A percentile compares a stretch with the other conserved stretches of the same genome.
Evolutionary conservation across 2,888 invertebrate species (phyloP).

Genomic region (Ornithoptera priamus): DNA sequence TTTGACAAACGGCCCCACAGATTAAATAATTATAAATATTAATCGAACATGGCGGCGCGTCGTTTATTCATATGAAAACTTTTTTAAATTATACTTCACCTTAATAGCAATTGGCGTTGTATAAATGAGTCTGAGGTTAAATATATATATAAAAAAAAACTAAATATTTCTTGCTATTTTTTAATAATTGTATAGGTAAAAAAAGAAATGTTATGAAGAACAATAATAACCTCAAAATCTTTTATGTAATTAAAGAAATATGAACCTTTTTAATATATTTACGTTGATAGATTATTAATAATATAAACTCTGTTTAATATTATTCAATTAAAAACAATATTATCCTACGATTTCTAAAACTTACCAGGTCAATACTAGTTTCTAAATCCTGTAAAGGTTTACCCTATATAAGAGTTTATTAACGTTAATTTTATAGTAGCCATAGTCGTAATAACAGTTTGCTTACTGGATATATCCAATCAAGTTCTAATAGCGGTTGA

Average conservation of each 20-base stretch:
- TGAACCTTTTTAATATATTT: too few species aligned
- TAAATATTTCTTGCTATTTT: too few species aligned
- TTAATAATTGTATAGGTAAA: too few species aligned
- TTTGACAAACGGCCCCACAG: constrained; percentile 19
- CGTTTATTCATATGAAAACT: constrained; percentile 8
- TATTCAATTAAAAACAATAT: too few species aligned
- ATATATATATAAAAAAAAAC: too few species aligned
- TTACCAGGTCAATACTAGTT: background rate
- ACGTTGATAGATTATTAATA: background rate
- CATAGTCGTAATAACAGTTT: background rate
- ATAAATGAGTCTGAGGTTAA: background rate
- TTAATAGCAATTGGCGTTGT: background rate
- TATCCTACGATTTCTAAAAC: background rate
- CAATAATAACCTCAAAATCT: too few species aligned
- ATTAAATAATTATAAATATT: constrained; percentile 19
- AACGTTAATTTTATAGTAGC: background rate
- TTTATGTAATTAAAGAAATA: too few species aligned
- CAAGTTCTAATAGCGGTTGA: constrained; percentile 9
- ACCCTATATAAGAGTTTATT: background rate
- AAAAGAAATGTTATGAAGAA: too few species aligned
- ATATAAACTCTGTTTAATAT: background rate
- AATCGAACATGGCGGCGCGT: constrained; percentile 4
- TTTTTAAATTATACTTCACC: background rate
- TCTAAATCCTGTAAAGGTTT: background rate
- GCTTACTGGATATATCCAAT: constrained; percentile 19